Evolutionary conservation across 2,888 invertebrate species (phyloP).

Genomic region (Eupithecia subfuscata): DNA sequence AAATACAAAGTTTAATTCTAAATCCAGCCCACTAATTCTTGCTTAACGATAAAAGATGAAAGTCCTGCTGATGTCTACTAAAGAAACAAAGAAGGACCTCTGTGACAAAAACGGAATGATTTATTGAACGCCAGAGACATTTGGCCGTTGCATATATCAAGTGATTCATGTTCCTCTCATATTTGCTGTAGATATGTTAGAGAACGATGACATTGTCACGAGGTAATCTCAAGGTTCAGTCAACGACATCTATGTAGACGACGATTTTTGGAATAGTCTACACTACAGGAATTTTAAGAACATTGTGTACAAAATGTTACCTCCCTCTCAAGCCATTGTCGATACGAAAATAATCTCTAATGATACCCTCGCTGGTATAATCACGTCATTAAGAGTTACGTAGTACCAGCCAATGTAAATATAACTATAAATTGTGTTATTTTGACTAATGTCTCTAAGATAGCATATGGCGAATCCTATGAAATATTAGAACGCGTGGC

Average conservation of each 20-base stretch:
- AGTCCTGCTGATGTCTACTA: not conserved
- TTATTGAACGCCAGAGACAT: not conserved
- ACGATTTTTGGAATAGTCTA: not conserved
- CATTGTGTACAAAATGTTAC: not conserved
- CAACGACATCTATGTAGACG: conserved; percentile 25
- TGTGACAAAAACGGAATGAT: not conserved
- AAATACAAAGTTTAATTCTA: not conserved
- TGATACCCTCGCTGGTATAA: not conserved
- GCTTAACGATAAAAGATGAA: not conserved
- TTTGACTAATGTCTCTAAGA: not conserved
- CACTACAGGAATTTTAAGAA: not conserved
- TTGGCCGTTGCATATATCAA: conserved; percentile 13
- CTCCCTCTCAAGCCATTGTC: not conserved
- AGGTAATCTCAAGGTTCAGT: conserved; percentile 31
- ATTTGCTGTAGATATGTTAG: conserved; percentile 29
- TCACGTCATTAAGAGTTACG: not conserved
- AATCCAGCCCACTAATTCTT: not conserved
- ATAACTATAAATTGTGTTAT: not conserved
- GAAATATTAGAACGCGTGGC: conserved; percentile 33
- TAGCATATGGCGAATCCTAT: conserved; percentile 23
- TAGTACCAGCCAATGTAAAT: not conserved
- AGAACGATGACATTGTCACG: conserved; percentile 27
- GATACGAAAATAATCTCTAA: not conserved
- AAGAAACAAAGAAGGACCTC: not conserved
- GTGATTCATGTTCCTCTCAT: conserved; percentile 31